Conservation (phyloP, 2,888 invertebrate species). For the Ormyrus nitidulus region DNA sequence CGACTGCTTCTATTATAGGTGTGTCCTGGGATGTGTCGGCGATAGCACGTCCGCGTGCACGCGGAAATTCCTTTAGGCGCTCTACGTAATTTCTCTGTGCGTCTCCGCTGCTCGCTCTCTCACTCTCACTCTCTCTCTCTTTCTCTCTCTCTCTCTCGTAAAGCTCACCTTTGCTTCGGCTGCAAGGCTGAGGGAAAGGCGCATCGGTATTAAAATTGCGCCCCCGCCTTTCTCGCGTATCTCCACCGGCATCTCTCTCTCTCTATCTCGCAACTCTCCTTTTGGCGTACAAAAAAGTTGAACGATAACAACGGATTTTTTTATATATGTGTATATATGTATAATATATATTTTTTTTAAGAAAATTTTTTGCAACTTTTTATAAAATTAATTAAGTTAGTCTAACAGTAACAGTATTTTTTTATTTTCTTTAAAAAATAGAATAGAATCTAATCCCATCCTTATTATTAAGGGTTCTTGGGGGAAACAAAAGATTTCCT, state of each 20-base stretch:
- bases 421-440: slow-evolving; percentile 50
- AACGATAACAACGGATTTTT: slow-evolving; percentile 51
- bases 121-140: background rate
- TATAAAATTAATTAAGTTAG: slow-evolving; percentile 55
- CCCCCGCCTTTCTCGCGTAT: too few relatives aligned
- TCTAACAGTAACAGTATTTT: slow-evolving; percentile 51
- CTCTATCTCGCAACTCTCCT: background rate
- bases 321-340: slow-evolving; percentile 39
- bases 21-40: slow-evolving; percentile 20
- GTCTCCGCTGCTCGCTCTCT: background rate
- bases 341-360: slow-evolving; percentile 22
- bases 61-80: slow-evolving; percentile 51
- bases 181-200: background rate
- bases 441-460: slow-evolving; percentile 48
- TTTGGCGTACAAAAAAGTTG: slow-evolving; percentile 51
- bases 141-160: slow-evolving; percentile 2
- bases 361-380: slow-evolving; percentile 44
- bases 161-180: background rate
- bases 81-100: slow-evolving; percentile 1
- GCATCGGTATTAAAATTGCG: too few relatives aligned
- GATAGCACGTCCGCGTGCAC: slow-evolving; percentile 42
- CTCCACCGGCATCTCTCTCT: background rate
- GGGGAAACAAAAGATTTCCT: slow-evolving; percentile 8
- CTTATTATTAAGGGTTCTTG: slow-evolving; percentile 25
- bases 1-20: slow-evolving; percentile 8